These are phyloP conservation scores for Macquaria australasica DNA, from an alignment of 2,113 vertebrate genomes.

Conservation along the genomic window DNA sequence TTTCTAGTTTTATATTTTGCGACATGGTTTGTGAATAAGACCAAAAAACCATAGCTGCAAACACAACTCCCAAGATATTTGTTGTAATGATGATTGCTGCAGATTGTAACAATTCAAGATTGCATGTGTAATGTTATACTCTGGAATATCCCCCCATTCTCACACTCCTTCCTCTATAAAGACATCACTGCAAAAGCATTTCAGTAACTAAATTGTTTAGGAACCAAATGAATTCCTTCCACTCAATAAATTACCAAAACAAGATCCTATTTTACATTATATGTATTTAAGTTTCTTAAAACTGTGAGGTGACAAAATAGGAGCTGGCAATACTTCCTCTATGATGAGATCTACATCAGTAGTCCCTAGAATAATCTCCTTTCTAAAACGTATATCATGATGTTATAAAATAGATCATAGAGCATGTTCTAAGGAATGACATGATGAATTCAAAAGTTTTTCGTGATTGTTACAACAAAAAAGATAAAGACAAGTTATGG, in stretches of 20 bases:
- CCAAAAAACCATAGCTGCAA: not conserved
- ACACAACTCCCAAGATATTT: not conserved
- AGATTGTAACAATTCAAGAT: not conserved
- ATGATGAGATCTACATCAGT: not conserved
- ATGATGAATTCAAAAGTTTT: not conserved
- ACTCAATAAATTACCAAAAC: not conserved
- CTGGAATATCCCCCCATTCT: not conserved
- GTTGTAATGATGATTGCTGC: not conserved
- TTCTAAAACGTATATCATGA: no score
- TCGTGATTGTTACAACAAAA: not conserved
- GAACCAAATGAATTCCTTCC: not conserved
- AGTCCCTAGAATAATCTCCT: no score
- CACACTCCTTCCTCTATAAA: not conserved
- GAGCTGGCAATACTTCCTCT: not conserved
- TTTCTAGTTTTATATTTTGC: not conserved
- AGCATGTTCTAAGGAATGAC: not conserved
- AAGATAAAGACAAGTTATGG: not conserved
- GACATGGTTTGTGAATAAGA: not conserved
- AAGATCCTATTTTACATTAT: not conserved
- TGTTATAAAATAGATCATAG: not conserved
- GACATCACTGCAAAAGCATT: not conserved
- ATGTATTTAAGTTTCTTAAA: not conserved
- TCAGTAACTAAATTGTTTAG: not conserved
- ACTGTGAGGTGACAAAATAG: not conserved
- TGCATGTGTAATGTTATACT: not conserved